Evolutionary conservation across 2,888 invertebrate species (phyloP).

Genomic region (Teleogryllus oceanicus): DNA sequence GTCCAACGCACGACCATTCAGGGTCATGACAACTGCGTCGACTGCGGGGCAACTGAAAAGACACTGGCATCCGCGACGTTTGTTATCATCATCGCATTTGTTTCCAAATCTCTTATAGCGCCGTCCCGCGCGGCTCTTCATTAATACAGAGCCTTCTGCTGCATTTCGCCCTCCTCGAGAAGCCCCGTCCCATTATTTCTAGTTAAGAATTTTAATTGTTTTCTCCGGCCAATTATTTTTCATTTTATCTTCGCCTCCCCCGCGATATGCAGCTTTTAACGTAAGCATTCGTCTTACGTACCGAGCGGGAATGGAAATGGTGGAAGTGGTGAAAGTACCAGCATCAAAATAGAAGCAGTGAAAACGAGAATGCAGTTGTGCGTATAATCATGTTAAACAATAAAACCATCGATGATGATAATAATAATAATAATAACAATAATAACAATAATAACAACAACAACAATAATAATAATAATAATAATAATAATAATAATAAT

Average conservation of each 20-base stretch:
- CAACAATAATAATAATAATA: too few species aligned
- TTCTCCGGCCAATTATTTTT: constrained; percentile 4
- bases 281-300: neutral
- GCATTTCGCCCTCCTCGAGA: neutral
- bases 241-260: constrained; percentile 11
- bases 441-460: too few species aligned
- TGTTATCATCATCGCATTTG: neutral
- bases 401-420: too few species aligned
- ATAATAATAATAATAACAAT: too few species aligned
- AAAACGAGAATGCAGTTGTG: too few species aligned
- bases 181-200: neutral
- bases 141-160: neutral
- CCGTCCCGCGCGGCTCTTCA: neutral
- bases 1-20: too few species aligned
- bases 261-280: neutral
- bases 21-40: too few species aligned
- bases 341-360: too few species aligned
- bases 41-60: neutral
- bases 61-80: neutral
- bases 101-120: neutral
- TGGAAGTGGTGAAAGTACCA: too few species aligned
- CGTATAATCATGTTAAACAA: too few species aligned
- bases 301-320: neutral
- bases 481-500: too few species aligned
- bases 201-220: constrained; percentile 11